A percentile compares a stretch with the other conserved stretches of the same genome.
phyloP scores from a whole-genome alignment of 2,113 vertebrate species.

The Plectropomus leopardus region DNA sequence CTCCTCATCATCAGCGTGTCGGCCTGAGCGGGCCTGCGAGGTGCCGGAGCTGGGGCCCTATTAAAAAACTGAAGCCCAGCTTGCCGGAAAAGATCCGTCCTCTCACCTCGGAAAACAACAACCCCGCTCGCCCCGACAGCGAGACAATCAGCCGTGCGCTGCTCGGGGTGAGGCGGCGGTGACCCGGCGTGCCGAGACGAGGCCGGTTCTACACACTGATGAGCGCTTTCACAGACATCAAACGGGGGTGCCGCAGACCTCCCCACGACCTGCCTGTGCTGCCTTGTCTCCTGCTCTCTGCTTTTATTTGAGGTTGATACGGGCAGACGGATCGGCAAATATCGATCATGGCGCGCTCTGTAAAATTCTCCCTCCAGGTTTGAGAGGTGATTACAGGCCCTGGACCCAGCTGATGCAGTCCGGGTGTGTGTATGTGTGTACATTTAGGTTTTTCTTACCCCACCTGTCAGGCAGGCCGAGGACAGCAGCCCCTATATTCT shows the following conservation, averaged over 20 bases:
- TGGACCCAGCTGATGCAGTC: slow-evolving; percentile 77
- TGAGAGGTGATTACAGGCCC: slow-evolving; percentile 80
- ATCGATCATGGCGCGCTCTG: slow-evolving; percentile 80
- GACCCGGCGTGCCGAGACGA: slow-evolving; percentile 76
- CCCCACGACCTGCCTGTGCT: slow-evolving; percentile 70
- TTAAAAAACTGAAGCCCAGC: slow-evolving; percentile 76
- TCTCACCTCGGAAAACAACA: slow-evolving; percentile 76
- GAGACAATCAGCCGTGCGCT: slow-evolving; percentile 81
- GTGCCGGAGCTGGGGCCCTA: slow-evolving; percentile 70
- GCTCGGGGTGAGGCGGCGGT: slow-evolving; percentile 74
- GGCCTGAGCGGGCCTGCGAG: slow-evolving; percentile 63
- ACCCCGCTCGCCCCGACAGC: slow-evolving; percentile 71
- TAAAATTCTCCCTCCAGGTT: slow-evolving; percentile 82
- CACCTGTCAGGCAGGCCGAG: slow-evolving; percentile 65
- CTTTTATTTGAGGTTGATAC: slow-evolving; percentile 80
- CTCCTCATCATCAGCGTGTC: slow-evolving; percentile 69
- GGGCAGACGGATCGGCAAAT: slow-evolving; percentile 80
- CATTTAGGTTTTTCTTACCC: slow-evolving; percentile 58
- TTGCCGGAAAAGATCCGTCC: slow-evolving; percentile 67
- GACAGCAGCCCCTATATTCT: slow-evolving; percentile 68
- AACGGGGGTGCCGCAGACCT: slow-evolving; percentile 73
- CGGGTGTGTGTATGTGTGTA: slow-evolving; percentile 59
- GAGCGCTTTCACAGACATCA: slow-evolving; percentile 84
- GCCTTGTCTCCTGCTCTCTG: slow-evolving; percentile 71
- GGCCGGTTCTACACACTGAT: slow-evolving; percentile 78